A percentile compares a stretch with the other conserved stretches of the same genome.
Conservation (phyloP, 2,888 invertebrate genomes). For the Trachelus tabidus region DNA sequence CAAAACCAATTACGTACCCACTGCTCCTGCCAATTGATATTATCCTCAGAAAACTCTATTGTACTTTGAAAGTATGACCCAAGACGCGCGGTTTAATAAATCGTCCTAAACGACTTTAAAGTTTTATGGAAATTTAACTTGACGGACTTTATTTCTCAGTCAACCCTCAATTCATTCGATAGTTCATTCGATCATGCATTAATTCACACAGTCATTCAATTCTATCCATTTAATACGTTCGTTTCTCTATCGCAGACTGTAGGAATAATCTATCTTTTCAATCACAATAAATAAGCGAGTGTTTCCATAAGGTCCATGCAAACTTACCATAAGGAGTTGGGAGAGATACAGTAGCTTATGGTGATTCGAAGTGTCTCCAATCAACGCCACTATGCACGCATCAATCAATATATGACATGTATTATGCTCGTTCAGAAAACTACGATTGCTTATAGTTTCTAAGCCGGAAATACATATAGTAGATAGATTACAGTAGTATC, state of each 20-base stretch:
- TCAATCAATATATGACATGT: slow-evolving; percentile 17
- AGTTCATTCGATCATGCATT: not conserved
- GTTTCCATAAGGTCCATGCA: slow-evolving; percentile 50
- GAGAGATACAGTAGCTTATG: slow-evolving; percentile 71
- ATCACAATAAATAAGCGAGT: slow-evolving; percentile 14
- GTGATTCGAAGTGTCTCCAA: slow-evolving; percentile 71
- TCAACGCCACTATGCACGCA: slow-evolving; percentile 67
- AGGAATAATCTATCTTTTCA: slow-evolving; percentile 36
- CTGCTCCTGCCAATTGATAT: slow-evolving; percentile 46
- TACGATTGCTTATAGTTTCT: not conserved
- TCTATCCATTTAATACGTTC: not conserved
- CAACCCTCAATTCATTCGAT: not conserved
- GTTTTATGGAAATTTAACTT: not conserved
- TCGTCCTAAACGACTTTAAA: not conserved
- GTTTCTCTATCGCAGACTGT: not conserved
- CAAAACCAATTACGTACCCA: slow-evolving; percentile 47
- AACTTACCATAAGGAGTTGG: slow-evolving; percentile 70
- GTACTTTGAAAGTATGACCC: not conserved
- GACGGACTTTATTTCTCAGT: not conserved
- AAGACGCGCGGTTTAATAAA: not conserved
- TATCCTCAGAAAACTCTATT: slow-evolving; percentile 8
- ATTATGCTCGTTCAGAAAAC: slow-evolving; percentile 40
- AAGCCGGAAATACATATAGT: not conserved
- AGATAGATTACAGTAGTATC: not conserved
- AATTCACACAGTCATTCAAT: not conserved